Conservation (phyloP, 1,140 invertebrate species). For the Bombyx mandarina region DNA sequence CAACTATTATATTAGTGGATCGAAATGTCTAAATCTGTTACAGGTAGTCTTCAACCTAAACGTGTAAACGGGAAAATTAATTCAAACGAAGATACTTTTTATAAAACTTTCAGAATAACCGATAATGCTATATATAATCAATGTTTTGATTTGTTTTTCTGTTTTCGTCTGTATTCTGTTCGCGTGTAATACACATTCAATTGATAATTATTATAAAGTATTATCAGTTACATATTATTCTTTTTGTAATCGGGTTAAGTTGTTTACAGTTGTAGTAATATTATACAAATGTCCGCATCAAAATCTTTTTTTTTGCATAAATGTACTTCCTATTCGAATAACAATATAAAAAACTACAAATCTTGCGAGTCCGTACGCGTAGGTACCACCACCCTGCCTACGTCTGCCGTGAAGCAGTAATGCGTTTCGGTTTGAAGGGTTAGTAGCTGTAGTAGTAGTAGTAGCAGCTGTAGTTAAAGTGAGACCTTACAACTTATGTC, state of each 20-base stretch:
- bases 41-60: too few species aligned
- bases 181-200: constrained; percentile 9
- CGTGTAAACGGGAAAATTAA: too few species aligned
- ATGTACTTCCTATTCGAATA: background rate
- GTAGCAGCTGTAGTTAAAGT: too few species aligned
- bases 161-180: constrained; percentile 19
- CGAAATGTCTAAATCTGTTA: too few species aligned
- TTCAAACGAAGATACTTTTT: too few species aligned
- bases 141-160: constrained; percentile 18
- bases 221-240: constrained; percentile 21
- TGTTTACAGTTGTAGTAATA: background rate
- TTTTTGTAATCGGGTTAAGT: constrained; percentile 31
- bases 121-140: constrained; percentile 13
- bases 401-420: too few species aligned
- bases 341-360: background rate
- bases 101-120: constrained; percentile 2
- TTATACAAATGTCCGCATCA: too few species aligned
- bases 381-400: too few species aligned
- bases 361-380: background rate
- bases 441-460: too few species aligned
- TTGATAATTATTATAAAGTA: constrained; percentile 8
- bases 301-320: too few species aligned
- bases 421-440: background rate
- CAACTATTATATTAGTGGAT: too few species aligned
- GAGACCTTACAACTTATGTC: too few species aligned